phyloP scores from a whole-genome alignment of 2,113 vertebrate species.

The Zosterops pallidus region DNA sequence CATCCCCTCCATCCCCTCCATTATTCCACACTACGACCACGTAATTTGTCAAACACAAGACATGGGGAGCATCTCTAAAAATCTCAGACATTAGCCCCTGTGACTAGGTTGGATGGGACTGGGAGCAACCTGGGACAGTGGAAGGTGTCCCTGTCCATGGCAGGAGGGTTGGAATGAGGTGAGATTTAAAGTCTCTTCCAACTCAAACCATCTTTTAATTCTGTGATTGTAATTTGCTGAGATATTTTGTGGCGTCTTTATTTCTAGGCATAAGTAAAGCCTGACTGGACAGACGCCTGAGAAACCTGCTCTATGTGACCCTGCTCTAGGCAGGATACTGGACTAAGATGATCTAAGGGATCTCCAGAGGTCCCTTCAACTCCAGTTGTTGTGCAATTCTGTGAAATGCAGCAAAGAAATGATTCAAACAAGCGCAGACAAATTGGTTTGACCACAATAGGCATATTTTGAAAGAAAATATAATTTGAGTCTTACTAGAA shows the following conservation, averaged over 20 bases:
- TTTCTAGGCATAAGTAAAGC: background rate
- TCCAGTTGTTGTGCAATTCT: background rate
- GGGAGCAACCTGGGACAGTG: accelerated
- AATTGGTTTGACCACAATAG: background rate
- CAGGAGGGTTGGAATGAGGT: accelerated
- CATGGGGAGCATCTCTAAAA: background rate
- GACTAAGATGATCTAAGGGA: background rate
- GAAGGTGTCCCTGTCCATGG: background rate
- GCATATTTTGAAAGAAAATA: background rate
- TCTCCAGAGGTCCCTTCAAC: background rate
- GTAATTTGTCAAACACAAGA: background rate
- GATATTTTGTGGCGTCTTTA: background rate
- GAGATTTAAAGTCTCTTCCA: background rate
- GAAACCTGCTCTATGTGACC: background rate
- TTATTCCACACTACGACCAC: background rate
- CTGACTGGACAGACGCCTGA: background rate
- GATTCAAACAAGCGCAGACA: background rate
- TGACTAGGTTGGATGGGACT: background rate
- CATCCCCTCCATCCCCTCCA: background rate
- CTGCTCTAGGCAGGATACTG: background rate
- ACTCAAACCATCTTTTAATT: background rate
- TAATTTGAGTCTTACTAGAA: background rate
- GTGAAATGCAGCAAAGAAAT: background rate
- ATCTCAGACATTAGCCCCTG: background rate
- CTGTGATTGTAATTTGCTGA: background rate